A percentile compares a stretch with the other conserved stretches of the same genome.
Evolutionary conservation across 2,888 invertebrate genomes (phyloP).

Genomic region (Xanthostigma xanthostigma): DNA sequence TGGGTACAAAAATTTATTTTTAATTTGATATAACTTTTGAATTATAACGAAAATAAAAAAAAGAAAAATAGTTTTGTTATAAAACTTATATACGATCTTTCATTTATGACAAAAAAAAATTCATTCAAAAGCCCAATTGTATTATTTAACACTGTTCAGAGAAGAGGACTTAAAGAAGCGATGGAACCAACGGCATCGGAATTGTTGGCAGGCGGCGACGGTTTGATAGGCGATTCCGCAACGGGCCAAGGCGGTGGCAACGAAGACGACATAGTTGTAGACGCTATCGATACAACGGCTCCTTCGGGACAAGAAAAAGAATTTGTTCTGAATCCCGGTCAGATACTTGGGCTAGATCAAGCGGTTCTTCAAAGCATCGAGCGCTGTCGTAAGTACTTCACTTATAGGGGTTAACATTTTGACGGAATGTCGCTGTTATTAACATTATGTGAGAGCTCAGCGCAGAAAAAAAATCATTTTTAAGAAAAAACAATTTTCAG

Average conservation of each 20-base stretch:
- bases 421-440: too few species aligned
- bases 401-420: neutral
- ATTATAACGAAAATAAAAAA: too few species aligned
- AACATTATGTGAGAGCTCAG: too few species aligned
- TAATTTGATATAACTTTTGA: too few species aligned
- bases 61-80: too few species aligned
- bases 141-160: constrained; percentile 21
- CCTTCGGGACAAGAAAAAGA: constrained; percentile 34
- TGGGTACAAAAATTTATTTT: too few species aligned
- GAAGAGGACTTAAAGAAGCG: constrained; percentile 44
- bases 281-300: constrained; percentile 34
- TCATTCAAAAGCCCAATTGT: too few species aligned
- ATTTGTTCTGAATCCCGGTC: constrained; percentile 56
- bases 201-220: constrained; percentile 30
- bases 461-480: too few species aligned
- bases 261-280: constrained; percentile 63
- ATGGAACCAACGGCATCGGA: constrained; percentile 33
- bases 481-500: constrained; percentile 22
- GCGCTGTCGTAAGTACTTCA: constrained; percentile 49
- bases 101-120: too few species aligned
- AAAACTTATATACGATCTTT: too few species aligned
- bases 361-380: constrained; percentile 87
- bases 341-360: constrained; percentile 76
- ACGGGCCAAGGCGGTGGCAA: constrained; percentile 30
- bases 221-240: constrained; percentile 32